Evolutionary conservation across 2,113 vertebrate species (phyloP), one percentile per base, ranked within the genome.

Genomic region (Anguilla japonica): DNA sequence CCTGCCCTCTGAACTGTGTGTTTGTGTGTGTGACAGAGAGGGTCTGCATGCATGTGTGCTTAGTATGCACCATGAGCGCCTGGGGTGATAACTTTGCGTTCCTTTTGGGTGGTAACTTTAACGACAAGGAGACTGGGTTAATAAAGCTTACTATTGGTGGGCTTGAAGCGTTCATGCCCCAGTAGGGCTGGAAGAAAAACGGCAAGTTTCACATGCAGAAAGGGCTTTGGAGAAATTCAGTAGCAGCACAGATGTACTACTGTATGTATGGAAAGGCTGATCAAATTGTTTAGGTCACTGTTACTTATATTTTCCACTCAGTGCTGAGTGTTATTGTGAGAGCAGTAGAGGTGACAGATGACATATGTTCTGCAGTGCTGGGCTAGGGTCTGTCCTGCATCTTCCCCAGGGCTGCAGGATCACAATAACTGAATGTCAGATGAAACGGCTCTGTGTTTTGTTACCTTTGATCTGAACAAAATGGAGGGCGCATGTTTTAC

Each of bases 1-100:
- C 71, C 20, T 78, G 20, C 71, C 18, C 57, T 78, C 71, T 78
- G 2, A n/a, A 34, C 85, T 89, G 87, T 84, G 14, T 83, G 20
- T 50, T 11, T 82, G 41, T 82, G 80, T 46, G 82, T 53, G 82
- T 83, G 50, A 15, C 26, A 20, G 50, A 75, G 39, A 22, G 43
- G 46, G 34, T 41, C 43, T 85, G 20, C 57, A 40, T 40, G 29
- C 39, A 40, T 18, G 71, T 81, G 26, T 86, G 20, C 85, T 2
- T 75, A 13, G 87, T 41, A 22, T 80, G 29, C 71, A 75, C 71
- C n/a, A 13, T 71, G 63, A 5, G 20, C 26, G 5, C 3, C 63
- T n/a, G 71, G 26, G 26, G 9, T 34, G 9, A n/a, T 34, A 75
- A 75, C 71, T 75, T n/a, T 34, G 7, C 11, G 13, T 75, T 9